Evolutionary conservation across 2,113 vertebrate species (phyloP).

Genomic region (Psilopsiagon aurifrons): DNA sequence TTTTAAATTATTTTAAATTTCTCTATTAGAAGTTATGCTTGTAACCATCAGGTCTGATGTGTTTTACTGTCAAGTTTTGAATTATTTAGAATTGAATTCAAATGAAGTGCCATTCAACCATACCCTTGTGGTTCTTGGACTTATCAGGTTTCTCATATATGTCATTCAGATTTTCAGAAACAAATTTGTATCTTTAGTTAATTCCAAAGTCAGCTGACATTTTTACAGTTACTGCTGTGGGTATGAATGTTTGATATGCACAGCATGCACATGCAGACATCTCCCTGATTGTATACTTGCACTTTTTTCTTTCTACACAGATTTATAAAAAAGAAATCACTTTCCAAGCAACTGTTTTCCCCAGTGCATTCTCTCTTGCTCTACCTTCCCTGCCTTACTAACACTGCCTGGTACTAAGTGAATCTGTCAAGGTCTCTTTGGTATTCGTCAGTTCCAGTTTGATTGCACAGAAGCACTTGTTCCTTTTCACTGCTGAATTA

Average conservation of each 20-base stretch:
- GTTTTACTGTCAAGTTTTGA: neutral
- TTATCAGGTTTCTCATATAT: neutral
- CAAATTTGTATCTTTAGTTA: neutral
- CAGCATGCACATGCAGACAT: neutral
- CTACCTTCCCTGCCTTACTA: neutral
- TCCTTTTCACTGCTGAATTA: conserved; percentile 41
- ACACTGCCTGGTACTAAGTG: neutral
- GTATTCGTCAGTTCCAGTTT: conserved; percentile 28
- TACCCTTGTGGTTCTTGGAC: neutral
- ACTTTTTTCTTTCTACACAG: neutral
- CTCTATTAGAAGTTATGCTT: neutral
- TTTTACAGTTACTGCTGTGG: neutral
- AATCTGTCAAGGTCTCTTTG: conserved; percentile 42
- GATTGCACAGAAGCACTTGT: conserved; percentile 48
- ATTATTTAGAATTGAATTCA: neutral
- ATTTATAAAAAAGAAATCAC: neutral
- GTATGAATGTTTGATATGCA: neutral
- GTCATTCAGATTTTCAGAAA: neutral
- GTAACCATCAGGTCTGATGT: neutral
- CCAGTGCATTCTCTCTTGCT: neutral
- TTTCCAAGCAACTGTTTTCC: neutral
- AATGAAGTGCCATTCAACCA: neutral
- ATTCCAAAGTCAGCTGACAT: neutral
- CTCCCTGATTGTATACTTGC: neutral
- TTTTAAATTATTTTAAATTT: neutral